Conservation (phyloP, 2,113 vertebrate species). For the Pristiophorus japonicus region DNA sequence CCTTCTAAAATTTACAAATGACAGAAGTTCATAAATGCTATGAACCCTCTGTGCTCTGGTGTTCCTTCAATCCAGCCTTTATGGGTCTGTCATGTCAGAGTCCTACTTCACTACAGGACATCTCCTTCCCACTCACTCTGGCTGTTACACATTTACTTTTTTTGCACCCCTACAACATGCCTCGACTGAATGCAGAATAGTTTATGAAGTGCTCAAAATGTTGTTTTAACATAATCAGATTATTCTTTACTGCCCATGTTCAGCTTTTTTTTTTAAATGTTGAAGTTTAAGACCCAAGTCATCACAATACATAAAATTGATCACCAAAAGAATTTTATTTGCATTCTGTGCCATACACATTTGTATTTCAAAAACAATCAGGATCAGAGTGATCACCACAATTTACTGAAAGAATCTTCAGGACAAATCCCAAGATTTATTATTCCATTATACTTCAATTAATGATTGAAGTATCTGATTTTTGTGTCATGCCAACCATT, state of each 20-base stretch:
- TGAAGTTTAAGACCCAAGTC: background rate
- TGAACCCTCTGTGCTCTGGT: background rate
- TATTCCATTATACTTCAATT: background rate
- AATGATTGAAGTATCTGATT: background rate
- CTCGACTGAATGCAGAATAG: background rate
- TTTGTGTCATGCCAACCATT: background rate
- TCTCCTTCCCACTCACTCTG: background rate
- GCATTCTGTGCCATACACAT: background rate
- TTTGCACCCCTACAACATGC: background rate
- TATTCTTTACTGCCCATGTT: background rate
- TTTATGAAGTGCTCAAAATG: background rate
- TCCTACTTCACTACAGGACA: too few relatives aligned
- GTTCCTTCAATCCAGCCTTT: background rate
- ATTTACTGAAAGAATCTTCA: background rate
- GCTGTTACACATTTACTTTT: background rate
- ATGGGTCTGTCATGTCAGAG: too few relatives aligned
- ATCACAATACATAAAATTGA: background rate
- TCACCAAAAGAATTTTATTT: background rate
- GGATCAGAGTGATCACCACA: background rate
- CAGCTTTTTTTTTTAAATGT: too few relatives aligned
- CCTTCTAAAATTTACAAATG: too few relatives aligned
- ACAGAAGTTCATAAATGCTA: too few relatives aligned
- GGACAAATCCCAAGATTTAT: background rate
- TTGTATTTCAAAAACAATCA: slow-evolving; percentile 1
- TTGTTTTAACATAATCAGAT: background rate